These are phyloP conservation scores for Synergus japonicus DNA, from an alignment of 2,888 invertebrate genomes.

Conservation along the genomic window DNA sequence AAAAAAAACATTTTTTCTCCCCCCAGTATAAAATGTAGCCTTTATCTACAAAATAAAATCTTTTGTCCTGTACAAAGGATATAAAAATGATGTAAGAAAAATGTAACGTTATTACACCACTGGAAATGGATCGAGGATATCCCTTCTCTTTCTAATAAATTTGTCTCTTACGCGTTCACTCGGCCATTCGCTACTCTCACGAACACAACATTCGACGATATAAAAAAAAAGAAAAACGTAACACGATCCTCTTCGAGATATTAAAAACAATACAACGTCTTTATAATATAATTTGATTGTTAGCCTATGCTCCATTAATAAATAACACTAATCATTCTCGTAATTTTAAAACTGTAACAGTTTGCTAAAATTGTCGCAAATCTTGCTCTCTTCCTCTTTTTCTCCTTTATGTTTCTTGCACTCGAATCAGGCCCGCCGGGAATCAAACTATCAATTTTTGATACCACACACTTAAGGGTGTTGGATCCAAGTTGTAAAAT, in stretches of 20 bases:
- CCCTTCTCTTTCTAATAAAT: conserved; percentile 36
- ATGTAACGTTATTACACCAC: neutral
- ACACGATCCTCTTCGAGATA: conserved; percentile 51
- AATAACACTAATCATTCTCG: conserved; percentile 67
- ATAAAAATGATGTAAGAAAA: neutral
- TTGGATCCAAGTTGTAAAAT: too few relatives aligned
- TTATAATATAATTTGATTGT: conserved; percentile 62
- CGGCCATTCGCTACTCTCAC: conserved; percentile 21
- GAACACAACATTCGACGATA: conserved; percentile 28
- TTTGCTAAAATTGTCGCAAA: conserved; percentile 63
- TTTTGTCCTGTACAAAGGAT: neutral
- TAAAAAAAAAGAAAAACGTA: conserved; percentile 53
- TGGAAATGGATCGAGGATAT: conserved; percentile 30
- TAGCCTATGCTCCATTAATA: conserved; percentile 64
- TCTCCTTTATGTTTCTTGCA: conserved; percentile 28
- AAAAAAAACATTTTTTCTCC: neutral
- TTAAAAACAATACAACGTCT: conserved; percentile 61
- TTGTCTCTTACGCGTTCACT: conserved; percentile 32
- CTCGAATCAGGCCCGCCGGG: conserved; percentile 22
- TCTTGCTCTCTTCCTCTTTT: conserved; percentile 41
- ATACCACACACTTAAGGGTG: neutral
- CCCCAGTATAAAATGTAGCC: neutral
- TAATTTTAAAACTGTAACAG: conserved; percentile 65
- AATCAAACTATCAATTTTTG: neutral
- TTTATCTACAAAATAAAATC: neutral